Conservation (phyloP, 2,113 vertebrate species). For the Cyanocitta stelleri region DNA sequence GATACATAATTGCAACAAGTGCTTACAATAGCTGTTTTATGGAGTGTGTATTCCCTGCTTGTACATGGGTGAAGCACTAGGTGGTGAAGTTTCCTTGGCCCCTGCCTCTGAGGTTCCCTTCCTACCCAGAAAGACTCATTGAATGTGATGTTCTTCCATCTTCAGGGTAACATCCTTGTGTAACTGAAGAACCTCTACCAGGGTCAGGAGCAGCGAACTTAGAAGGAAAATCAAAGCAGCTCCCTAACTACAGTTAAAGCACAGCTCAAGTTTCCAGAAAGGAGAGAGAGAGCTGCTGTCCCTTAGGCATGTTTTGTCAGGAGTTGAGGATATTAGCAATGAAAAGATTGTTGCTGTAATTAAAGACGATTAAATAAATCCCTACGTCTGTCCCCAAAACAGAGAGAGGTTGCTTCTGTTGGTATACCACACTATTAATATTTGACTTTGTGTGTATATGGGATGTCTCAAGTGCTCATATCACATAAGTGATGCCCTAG, state of each 20-base stretch:
- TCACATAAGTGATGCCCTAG: not conserved
- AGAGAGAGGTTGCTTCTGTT: not conserved
- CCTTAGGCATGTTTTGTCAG: not conserved
- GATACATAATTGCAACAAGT: accelerated
- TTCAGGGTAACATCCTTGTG: not conserved
- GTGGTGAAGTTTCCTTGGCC: not conserved
- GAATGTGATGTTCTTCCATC: not conserved
- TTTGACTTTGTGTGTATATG: not conserved
- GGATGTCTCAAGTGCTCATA: not conserved
- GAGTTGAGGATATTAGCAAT: not conserved
- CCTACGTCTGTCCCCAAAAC: not conserved
- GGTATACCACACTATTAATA: not conserved
- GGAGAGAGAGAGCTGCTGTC: not conserved
- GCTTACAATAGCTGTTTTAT: not conserved
- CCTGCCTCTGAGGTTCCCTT: not conserved
- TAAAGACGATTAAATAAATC: not conserved
- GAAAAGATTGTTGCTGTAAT: not conserved
- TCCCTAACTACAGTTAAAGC: not conserved
- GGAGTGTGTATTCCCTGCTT: not conserved
- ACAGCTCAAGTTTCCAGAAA: not conserved
- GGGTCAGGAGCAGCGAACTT: not conserved
- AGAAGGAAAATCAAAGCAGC: not conserved
- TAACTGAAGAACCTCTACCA: not conserved
- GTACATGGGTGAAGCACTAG: accelerated
- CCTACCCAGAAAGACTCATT: not conserved